Base-by-base conservation (phyloP, 1,140 invertebrate species). In the Diachasma alloeum region DNA sequence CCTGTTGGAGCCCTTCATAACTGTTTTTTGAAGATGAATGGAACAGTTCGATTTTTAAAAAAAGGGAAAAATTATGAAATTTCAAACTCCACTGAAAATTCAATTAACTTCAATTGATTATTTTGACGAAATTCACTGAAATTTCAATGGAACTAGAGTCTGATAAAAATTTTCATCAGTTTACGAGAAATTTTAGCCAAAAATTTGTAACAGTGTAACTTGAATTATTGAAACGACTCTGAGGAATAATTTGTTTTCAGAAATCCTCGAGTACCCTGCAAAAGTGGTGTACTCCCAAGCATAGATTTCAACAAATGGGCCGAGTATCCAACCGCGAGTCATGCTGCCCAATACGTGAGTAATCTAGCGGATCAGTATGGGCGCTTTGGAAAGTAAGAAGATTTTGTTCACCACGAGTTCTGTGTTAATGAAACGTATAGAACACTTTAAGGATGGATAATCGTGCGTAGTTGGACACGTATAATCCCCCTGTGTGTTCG, bases 271-370 rank as follows among this genome's bases (percentile, higher is more conserved):
- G 96, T 97, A 75, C 95, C 96, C 13, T 97, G 96, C 88, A 93
- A 94, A 87, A 96, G 95, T 85, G 95, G 95, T 63, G 92, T 97
- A 36, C 91, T 97, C 72, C 95, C 96, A 13, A 92, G 93, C 77
- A 95, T 97, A 80, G 96, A 97, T 87, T 92, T 97, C 78, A 93
- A 91, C 78, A 97, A 97, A 87, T 97, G 96, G 96, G 95, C 95
- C 5, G 95, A 96, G 83, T 94, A 89, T 84, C 89, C 90, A 44
- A 76, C 83, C 74, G 82, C 83, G 72, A 87, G 87, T 78, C 83
- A 91, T 76, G 88, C 90, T 36, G 91, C 92, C 78, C 88, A 92
- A 89, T 94, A 92, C 84, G 92, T 93, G 89, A 93, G 92, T 92
- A 92, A 91, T 84, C 90, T 91, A 88, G 88, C 87, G 24, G 91